Base-by-base conservation (phyloP, 2,113 vertebrate genomes). In the Muntiacus muntjak region DNA sequence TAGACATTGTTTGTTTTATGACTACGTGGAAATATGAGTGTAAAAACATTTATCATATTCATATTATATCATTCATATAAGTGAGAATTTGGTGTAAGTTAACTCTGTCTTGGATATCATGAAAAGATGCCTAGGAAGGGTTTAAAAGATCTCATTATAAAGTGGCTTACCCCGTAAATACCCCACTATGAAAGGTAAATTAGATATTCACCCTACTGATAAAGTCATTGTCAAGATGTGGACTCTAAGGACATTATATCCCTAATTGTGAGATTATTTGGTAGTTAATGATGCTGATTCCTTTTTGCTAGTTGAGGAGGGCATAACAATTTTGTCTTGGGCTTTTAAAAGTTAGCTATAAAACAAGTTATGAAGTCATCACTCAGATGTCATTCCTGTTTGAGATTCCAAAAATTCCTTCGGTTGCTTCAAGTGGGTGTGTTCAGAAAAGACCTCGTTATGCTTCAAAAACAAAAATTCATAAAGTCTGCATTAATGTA, bases 1-100 rank as follows among this genome's bases (percentile, higher is more conserved):
- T 16, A 89, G 12, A n/a, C 87, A 91, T 94, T 93, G 19, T 87
- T 88, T 83, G n/a, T 85, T 85, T 97, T 64, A 81, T 92, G 52
- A 79, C 12, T 96, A 88, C 84, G 33, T 57, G 47, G 19, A 43
- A 74, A 67, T 71, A 36, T 33, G 36, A 94, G 8, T 84, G 43
- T 95, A 50, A 58, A 95, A 76, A 47, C 13, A 60, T 82, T 89
- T 97, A 17, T 26, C 8, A 76, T 95, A 15, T 78, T 4, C 23
- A 58, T 91, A 55, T 96, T 74, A 57, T 50, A 47, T 67, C 96
- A 36, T 71, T 91, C n/a, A 79, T n/a, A 62, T 8, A 74, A 94
- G 21, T 78, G 47, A 45, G 21, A 10, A 58, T 89, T 95, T 91
- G n/a, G 7, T 58, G 23, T 58, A 87, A 89, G 36, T 19, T 78